Evolutionary conservation across 2,113 vertebrate genomes (phyloP).

Genomic region (Ifrita kowaldi): DNA sequence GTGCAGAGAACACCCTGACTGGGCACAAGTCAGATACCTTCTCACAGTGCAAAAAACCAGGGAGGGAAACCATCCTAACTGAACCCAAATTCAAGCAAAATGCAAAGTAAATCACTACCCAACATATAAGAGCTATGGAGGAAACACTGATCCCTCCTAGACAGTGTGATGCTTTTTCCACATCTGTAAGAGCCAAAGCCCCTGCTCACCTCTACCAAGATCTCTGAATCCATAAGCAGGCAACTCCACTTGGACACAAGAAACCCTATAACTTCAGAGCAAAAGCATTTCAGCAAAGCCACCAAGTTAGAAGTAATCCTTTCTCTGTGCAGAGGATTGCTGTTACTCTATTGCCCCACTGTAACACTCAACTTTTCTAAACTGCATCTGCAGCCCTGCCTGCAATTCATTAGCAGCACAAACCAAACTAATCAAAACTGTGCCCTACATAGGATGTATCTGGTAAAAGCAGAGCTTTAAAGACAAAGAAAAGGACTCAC

Average conservation of each 20-base stretch:
- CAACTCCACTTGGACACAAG: not conserved
- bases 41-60: not conserved
- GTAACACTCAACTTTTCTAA: not conserved
- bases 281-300: not conserved
- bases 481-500: not conserved
- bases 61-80: not conserved
- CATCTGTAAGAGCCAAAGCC: not conserved
- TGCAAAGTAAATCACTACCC: accelerated
- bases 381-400: not conserved
- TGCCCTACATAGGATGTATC: not conserved
- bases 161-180: not conserved
- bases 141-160: not conserved
- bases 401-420: not conserved
- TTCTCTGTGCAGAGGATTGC: accelerated
- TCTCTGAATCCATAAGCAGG: not conserved
- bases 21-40: not conserved
- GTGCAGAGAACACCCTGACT: not conserved
- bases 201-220: not conserved
- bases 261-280: not conserved
- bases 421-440: not conserved
- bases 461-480: not conserved
- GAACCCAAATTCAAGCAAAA: not conserved
- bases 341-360: not conserved
- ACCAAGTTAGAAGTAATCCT: not conserved
- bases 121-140: not conserved